Evolutionary conservation across 2,797 vertebrate genomes (phyloP).

Genomic region (Apogon talboti): DNA sequence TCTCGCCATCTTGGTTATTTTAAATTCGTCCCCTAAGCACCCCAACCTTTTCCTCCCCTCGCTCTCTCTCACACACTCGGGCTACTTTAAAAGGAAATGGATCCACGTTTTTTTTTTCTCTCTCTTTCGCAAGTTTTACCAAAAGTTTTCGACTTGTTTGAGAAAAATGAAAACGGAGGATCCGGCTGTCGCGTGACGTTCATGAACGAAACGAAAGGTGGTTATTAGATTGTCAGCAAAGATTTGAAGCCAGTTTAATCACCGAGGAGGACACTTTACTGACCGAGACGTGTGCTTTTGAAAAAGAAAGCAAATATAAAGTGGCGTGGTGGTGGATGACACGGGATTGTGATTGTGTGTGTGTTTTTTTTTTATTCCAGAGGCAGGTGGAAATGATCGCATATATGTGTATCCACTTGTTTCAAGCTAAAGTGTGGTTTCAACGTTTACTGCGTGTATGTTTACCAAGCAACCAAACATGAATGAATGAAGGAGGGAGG

Average conservation of each 20-base stretch:
- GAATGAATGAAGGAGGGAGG: constrained; percentile 58
- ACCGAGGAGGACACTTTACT: constrained; percentile 9
- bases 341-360: not conserved
- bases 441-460: constrained; percentile 21
- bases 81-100: constrained; percentile 75
- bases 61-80: constrained; percentile 42
- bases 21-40: constrained; percentile 83
- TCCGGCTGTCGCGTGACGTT: constrained; percentile 83
- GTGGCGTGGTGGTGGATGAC: constrained; percentile 27
- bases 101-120: constrained; percentile 61
- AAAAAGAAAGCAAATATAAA: constrained; percentile 35
- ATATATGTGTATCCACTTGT: not conserved
- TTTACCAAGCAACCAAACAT: constrained; percentile 45
- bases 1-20: constrained; percentile 99
- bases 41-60: constrained; percentile 23
- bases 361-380: not conserved
- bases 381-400: constrained; percentile 37
- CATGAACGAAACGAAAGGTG: constrained; percentile 51
- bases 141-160: constrained; percentile 81
- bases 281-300: constrained; percentile 21
- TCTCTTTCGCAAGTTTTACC: constrained; percentile 61
- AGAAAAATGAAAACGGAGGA: constrained; percentile 28
- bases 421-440: constrained; percentile 28
- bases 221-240: constrained; percentile 19
- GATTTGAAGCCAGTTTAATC: constrained; percentile 34